Evolutionary conservation across 2,888 invertebrate genomes (phyloP).

Genomic region (Zelleria hepariella): DNA sequence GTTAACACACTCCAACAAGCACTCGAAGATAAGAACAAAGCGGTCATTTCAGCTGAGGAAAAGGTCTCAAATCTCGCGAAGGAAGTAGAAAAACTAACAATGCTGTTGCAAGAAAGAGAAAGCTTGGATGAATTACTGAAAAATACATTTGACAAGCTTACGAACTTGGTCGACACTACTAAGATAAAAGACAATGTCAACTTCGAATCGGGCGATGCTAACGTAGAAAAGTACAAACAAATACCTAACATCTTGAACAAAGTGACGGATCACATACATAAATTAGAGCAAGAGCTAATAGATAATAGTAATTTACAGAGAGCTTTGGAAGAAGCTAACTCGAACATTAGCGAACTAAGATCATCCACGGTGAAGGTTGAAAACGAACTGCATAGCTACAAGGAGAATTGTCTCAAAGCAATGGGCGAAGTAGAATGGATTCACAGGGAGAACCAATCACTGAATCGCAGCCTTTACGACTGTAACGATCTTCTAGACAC

Average conservation of each 20-base stretch:
- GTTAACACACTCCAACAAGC: neutral
- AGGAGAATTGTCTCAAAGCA: slow-evolving; percentile 23
- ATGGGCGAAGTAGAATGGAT: slow-evolving; percentile 23
- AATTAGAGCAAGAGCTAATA: slow-evolving; percentile 12
- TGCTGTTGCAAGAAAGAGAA: slow-evolving; percentile 21
- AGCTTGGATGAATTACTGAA: slow-evolving; percentile 21
- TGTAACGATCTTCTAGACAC: slow-evolving; percentile 28
- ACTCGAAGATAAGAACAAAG: neutral
- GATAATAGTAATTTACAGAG: slow-evolving; percentile 20
- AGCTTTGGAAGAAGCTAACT: slow-evolving; percentile 22
- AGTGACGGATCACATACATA: slow-evolving; percentile 24
- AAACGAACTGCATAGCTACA: slow-evolving; percentile 22
- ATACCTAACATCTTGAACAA: slow-evolving; percentile 32
- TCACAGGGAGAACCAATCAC: slow-evolving; percentile 21
- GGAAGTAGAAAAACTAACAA: slow-evolving; percentile 24
- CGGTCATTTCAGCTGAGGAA: neutral
- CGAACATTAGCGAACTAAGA: slow-evolving; percentile 27
- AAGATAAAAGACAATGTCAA: slow-evolving; percentile 21
- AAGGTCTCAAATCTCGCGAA: neutral
- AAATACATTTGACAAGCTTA: slow-evolving; percentile 25
- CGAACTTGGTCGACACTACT: slow-evolving; percentile 20
- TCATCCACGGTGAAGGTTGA: slow-evolving; percentile 26
- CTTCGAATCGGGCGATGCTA: slow-evolving; percentile 14
- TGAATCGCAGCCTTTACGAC: slow-evolving; percentile 26
- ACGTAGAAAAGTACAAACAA: slow-evolving; percentile 21